Percentiles rank a stretch among this genome's conserved stretches.
Conservation (phyloP, 2,888 invertebrate genomes). For the Cataglyphis cursor region DNA sequence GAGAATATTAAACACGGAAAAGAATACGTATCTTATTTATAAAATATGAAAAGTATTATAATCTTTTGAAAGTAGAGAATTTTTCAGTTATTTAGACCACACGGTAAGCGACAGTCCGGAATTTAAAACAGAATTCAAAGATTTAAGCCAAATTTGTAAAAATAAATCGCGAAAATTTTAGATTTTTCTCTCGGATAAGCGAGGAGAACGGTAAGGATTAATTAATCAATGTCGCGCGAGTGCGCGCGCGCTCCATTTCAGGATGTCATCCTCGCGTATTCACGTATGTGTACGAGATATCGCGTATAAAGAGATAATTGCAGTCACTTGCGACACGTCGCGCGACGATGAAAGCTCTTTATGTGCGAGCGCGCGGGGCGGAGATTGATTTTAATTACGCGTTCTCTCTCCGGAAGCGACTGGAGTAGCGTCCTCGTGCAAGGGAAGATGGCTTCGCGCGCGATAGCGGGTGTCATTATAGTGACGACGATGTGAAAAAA, state of each 20-base stretch:
- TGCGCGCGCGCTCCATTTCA: neutral
- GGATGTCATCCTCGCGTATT: constrained; percentile 10
- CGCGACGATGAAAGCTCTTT: constrained; percentile 37
- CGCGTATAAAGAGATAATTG: constrained; percentile 48
- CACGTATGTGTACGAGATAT: constrained; percentile 24
- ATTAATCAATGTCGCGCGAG: constrained; percentile 42
- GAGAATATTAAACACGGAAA: neutral
- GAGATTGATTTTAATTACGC: constrained; percentile 66
- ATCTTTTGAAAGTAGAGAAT: neutral
- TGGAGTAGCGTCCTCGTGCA: constrained; percentile 12
- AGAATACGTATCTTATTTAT: neutral
- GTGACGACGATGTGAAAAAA: constrained; percentile 15
- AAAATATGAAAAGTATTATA: neutral
- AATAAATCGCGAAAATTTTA: neutral
- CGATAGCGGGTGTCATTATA: constrained; percentile 29
- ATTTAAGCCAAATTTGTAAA: neutral
- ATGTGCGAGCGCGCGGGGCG: constrained; percentile 1
- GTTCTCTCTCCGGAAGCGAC: constrained; percentile 42
- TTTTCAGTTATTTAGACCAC: too few species aligned
- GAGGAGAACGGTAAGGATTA: neutral
- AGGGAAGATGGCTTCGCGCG: constrained; percentile 33
- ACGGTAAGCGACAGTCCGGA: too few species aligned
- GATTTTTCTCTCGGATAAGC: constrained; percentile 9
- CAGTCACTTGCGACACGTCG: constrained; percentile 44
- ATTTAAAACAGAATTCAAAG: neutral